Base-by-base conservation (phyloP, 2,113 vertebrate genomes). In the Diphyllodes magnificus region DNA sequence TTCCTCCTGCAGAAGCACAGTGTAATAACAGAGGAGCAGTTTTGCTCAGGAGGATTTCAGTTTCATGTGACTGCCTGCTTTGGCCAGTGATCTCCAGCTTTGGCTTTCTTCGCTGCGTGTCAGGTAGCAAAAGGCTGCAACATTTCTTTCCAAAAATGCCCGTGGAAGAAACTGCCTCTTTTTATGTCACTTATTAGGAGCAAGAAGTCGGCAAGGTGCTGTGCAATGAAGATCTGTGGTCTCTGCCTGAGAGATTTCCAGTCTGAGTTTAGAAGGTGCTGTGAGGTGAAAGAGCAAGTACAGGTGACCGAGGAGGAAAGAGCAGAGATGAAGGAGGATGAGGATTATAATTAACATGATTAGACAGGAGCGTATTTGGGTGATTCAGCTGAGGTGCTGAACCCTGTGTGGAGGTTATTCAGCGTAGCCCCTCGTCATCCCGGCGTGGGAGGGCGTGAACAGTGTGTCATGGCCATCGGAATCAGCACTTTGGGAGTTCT, bases 321-420 rank as follows among this genome's bases (percentile, higher is more conserved):
- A 82, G 79, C 65, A 68, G 84, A 89, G 94, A 75, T 61, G 92
- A 59, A 88, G 88, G 80, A 94, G 79, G 87, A 85, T 22, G 75
- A 91, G 93, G 90, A 94, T 93, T 93, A 60, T 90, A 90, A 93
- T 93, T 94, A 96, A 54, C 83, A 1, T 75, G 93, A 60, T 96
- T 81, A 92, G 94, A 73, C 85, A 70, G 0, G 23, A 57, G 56
- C 12, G 20, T 70, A 17, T 86, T 87, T 78, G 1, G 71, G 91
- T 95, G 94, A 94, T 90, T 96, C 92, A 91, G 78, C 87, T 44
- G 79, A 63, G 91, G 71, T 42, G 66, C 37, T 66, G 82, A 87
- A 61, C 61, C 79, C 49, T 4, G 1, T 13, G 9, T 18, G 49
- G 92, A 92, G 90, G 71, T 88, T 83, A 35, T 47, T 51, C 22